phyloP scores from a whole-genome alignment of 2,888 invertebrate species.

The Polydesmus complanatus region DNA sequence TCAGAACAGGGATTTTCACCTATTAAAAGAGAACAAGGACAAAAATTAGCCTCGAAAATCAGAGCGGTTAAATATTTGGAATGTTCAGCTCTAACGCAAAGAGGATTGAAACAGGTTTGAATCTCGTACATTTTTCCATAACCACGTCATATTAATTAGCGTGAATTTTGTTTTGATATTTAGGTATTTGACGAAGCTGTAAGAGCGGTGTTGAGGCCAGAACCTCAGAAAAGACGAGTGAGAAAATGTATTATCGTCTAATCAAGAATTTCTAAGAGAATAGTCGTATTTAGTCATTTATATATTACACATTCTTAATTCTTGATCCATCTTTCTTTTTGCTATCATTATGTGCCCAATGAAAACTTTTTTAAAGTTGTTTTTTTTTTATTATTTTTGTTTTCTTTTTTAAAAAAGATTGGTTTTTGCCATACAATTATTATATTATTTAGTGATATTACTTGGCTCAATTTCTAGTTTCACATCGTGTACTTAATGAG shows the following conservation, averaged over 20 bases:
- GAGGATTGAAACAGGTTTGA: conserved; percentile 75
- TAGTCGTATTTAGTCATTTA: not conserved
- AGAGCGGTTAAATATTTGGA: conserved; percentile 98
- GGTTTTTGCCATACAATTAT: too few species aligned
- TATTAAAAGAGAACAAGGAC: conserved; percentile 92
- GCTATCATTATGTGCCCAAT: not conserved
- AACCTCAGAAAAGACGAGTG: conserved; percentile 87
- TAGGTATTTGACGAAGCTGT: conserved; percentile 99
- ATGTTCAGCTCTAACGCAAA: conserved; percentile 96
- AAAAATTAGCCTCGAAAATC: conserved; percentile 96
- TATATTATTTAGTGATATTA: too few species aligned
- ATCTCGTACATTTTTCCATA: not conserved
- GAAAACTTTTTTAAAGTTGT: too few species aligned
- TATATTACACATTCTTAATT: not conserved
- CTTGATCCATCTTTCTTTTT: not conserved
- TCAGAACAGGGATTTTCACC: conserved; percentile 91
- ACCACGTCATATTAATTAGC: not conserved
- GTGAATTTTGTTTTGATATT: conserved; percentile 18
- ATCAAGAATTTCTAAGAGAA: not conserved
- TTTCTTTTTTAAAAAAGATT: too few species aligned
- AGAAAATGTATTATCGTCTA: conserved; percentile 54
- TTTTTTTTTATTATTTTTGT: too few species aligned
- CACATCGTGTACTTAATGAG: too few species aligned
- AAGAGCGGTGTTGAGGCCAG: conserved; percentile 89
- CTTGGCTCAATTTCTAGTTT: too few species aligned